A percentile compares a stretch with the other conserved stretches of the same genome.
Evolutionary conservation across 2,797 vertebrate genomes (phyloP).

Genomic region (Chelidonichthys spinosus): DNA sequence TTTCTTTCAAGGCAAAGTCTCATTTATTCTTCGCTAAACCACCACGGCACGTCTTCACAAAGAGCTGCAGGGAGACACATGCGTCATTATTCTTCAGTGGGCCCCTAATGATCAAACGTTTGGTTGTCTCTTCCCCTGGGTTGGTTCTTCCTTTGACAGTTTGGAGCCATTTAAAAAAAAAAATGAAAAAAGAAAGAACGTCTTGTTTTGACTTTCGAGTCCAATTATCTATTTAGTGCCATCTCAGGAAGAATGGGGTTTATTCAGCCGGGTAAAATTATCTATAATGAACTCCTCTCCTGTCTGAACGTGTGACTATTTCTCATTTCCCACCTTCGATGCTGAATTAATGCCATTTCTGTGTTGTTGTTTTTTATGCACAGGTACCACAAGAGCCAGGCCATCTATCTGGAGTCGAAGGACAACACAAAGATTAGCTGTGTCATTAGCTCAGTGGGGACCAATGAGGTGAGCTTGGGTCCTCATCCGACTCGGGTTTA

Average conservation of each 20-base stretch:
- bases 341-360: slow-evolving; percentile 22
- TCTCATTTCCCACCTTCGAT: slow-evolving; percentile 5
- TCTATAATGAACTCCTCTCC: slow-evolving; percentile 30
- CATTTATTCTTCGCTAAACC: slow-evolving; percentile 41
- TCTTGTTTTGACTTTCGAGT: slow-evolving; percentile 61
- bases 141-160: slow-evolving; percentile 52
- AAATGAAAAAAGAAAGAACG: slow-evolving; percentile 2
- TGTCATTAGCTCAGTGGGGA: slow-evolving; percentile 98
- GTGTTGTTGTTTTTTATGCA: slow-evolving; percentile 5
- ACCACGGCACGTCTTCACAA: slow-evolving; percentile 16
- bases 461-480: slow-evolving; percentile 90
- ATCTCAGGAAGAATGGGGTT: slow-evolving; percentile 46
- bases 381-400: slow-evolving; percentile 99
- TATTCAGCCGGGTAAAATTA: slow-evolving; percentile 44
- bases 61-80: slow-evolving; percentile 35
- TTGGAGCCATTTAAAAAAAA: slow-evolving; percentile 47
- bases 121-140: slow-evolving; percentile 36
- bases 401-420: slow-evolving; percentile 98
- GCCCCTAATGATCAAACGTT: slow-evolving; percentile 63
- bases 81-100: slow-evolving; percentile 52
- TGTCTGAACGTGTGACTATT: slow-evolving; percentile 9
- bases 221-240: slow-evolving; percentile 59
- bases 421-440: slow-evolving; percentile 99
- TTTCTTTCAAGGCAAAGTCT: slow-evolving; percentile 51
- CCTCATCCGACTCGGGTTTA: background rate